Conservation (phyloP, 2,888 invertebrate genomes). For the Eulithis prunata region DNA sequence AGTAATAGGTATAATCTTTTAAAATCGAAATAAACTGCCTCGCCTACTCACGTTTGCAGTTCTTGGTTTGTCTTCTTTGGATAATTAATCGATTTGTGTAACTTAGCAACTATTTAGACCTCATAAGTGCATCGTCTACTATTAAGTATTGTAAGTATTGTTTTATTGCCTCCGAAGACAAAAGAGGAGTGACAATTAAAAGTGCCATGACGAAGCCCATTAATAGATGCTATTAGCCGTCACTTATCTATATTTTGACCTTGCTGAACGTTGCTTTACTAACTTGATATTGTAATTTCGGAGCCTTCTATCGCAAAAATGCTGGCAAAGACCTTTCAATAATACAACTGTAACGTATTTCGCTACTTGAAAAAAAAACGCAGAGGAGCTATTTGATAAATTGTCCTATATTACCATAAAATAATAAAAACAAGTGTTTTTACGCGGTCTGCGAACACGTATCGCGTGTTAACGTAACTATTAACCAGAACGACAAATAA, state of each 20-base stretch:
- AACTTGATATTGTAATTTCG: no score
- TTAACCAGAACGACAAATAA: constrained; percentile 28
- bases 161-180: constrained; percentile 9
- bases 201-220: no score
- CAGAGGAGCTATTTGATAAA: constrained; percentile 4
- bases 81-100: no score
- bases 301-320: not conserved
- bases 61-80: constrained; percentile 30
- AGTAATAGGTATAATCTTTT: no score
- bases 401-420: constrained; percentile 27
- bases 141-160: constrained; percentile 1
- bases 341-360: not conserved
- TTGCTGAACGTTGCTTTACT: no score
- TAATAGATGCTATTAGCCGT: no score
- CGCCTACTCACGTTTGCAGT: not conserved
- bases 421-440: constrained; percentile 36
- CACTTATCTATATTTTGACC: no score
- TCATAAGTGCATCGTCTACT: not conserved
- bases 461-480: constrained; percentile 40
- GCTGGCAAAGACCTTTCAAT: not conserved
- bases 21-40: no score
- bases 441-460: constrained; percentile 27
- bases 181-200: no score
- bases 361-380: not conserved
- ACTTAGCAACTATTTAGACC: no score